A percentile compares a stretch with the other conserved stretches of the same genome.
phyloP scores from a whole-genome alignment of 2,888 invertebrate genomes.

The Cordilura impudica region DNA sequence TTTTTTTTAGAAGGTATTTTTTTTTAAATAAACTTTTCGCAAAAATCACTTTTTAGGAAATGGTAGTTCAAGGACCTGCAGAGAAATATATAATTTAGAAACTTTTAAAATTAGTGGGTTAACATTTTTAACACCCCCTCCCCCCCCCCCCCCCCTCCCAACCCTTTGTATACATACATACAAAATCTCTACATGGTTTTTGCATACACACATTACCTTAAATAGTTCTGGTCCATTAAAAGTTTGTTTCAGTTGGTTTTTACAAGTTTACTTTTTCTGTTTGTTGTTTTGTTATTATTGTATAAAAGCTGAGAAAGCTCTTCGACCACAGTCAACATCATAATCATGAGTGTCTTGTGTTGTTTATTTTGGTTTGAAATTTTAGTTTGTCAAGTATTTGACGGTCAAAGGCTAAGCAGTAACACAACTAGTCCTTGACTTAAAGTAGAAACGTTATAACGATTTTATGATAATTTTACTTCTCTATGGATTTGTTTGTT shows the following conservation, averaged over 20 bases:
- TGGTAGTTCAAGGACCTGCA: too few relatives aligned
- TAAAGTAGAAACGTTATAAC: neutral
- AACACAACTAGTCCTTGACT: neutral
- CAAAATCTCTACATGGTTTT: neutral
- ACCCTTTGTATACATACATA: too few relatives aligned
- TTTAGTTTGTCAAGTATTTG: neutral
- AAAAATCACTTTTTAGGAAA: too few relatives aligned
- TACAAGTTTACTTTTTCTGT: neutral
- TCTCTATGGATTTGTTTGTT: slow-evolving; percentile 15
- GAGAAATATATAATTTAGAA: too few relatives aligned
- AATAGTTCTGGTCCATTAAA: neutral
- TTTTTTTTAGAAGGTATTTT: too few relatives aligned
- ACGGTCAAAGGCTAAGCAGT: neutral
- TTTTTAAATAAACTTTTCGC: too few relatives aligned
- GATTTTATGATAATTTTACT: neutral
- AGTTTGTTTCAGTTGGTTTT: slow-evolving; percentile 14
- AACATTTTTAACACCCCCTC: too few relatives aligned
- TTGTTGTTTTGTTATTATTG: neutral
- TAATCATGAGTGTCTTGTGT: neutral
- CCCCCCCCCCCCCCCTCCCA: too few relatives aligned
- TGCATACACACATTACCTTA: neutral
- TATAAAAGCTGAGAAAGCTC: slow-evolving; percentile 8
- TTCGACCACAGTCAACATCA: slow-evolving; percentile 37
- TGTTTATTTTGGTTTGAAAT: neutral
- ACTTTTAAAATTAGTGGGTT: too few relatives aligned